Conservation (phyloP, 2,888 invertebrate species). For the Digitonthophagus gazella region DNA sequence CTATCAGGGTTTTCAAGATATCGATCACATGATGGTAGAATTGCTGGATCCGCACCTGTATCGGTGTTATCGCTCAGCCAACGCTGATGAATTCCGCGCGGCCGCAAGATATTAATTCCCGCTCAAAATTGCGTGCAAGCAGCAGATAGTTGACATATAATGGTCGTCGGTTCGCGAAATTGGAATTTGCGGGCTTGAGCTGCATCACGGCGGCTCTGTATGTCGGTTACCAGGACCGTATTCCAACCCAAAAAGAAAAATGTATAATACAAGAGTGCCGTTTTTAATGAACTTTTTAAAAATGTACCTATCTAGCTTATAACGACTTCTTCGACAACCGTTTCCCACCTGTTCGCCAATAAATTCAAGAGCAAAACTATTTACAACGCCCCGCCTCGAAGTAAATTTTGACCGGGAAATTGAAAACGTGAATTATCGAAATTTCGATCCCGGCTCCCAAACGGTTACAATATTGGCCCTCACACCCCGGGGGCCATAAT, state of each 20-base stretch:
- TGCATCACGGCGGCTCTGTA: not conserved
- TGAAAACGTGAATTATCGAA: constrained; percentile 13
- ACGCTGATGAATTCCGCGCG: not conserved
- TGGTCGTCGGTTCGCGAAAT: not conserved
- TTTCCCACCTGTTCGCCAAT: constrained; percentile 4
- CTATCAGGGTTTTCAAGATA: too few species aligned
- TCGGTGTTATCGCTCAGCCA: not conserved
- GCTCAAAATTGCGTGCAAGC: constrained; percentile 9
- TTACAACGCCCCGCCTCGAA: not conserved
- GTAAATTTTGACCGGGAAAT: constrained; percentile 7
- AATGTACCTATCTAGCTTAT: too few species aligned
- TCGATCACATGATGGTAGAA: too few species aligned
- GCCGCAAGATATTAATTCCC: constrained; percentile 6
- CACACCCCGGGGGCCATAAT: not conserved
- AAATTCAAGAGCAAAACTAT: constrained; percentile 5
- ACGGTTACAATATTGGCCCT: constrained; percentile 8
- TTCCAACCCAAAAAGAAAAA: not conserved
- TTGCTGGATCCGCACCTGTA: not conserved
- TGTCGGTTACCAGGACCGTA: not conserved
- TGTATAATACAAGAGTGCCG: not conserved
- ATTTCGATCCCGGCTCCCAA: not conserved
- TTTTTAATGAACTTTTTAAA: not conserved
- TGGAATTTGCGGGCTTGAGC: not conserved
- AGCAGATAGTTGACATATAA: constrained; percentile 14
- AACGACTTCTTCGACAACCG: not conserved